Evolutionary conservation across 1,140 invertebrate genomes (phyloP).

Genomic region (Apolygus lucorum): DNA sequence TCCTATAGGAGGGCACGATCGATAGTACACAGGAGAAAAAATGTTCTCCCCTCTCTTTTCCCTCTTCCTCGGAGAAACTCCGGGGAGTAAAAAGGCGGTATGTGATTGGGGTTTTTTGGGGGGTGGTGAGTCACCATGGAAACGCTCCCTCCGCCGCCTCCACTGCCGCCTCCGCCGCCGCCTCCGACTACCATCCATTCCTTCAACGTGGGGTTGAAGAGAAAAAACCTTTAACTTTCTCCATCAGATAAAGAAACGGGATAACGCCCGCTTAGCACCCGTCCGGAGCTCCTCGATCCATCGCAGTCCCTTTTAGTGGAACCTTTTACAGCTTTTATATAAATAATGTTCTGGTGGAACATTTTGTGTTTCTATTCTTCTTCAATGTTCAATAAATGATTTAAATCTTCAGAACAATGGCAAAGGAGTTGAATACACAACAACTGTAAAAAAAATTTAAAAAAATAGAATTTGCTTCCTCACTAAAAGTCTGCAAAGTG

Average conservation of each 20-base stretch:
- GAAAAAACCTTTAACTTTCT: conserved; percentile 4
- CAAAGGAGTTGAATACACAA: no score
- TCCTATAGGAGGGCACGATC: background rate
- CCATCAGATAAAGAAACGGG: conserved; percentile 14
- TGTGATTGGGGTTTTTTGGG: conserved; percentile 16
- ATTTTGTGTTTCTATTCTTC: no score
- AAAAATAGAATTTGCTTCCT: no score
- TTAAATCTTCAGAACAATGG: no score
- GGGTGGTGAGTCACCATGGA: background rate
- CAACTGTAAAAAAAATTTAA: no score
- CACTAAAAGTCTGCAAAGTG: no score
- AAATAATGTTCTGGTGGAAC: no score
- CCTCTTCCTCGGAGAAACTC: background rate
- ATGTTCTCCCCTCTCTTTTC: conserved; percentile 5
- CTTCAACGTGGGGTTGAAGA: background rate
- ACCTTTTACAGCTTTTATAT: background rate
- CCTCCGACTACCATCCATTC: background rate
- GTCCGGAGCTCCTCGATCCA: background rate
- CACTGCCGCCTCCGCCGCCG: background rate
- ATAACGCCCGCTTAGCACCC: conserved; percentile 15
- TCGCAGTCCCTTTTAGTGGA: background rate
- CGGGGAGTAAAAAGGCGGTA: conserved; percentile 10
- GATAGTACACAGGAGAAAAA: conserved; percentile 8
- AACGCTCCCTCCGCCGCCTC: background rate
- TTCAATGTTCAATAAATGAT: no score